Conservation (phyloP, 53 echinoderm and acorn worm genomes). For the Patiria pectinifera region DNA sequence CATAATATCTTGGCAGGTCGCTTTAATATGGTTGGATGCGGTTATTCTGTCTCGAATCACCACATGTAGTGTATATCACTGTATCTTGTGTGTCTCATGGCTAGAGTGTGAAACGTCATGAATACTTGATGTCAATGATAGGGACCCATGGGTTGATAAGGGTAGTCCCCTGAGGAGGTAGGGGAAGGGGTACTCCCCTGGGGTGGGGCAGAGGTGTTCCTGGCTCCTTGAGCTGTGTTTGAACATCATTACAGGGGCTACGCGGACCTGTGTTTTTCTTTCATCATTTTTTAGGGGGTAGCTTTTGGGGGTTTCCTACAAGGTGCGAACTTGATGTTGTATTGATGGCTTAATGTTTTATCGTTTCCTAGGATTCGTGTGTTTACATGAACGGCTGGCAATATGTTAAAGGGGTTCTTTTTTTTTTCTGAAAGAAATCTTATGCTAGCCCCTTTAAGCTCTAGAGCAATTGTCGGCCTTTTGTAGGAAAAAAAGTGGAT, state of each 20-base stretch:
- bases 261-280: conserved; percentile 33
- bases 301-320: background rate
- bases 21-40: background rate
- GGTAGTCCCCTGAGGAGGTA: background rate
- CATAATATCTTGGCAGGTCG: background rate
- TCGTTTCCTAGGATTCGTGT: background rate
- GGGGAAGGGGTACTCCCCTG: background rate
- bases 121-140: conserved; percentile 23
- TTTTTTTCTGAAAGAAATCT: background rate
- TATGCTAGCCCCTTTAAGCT: background rate
- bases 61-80: background rate
- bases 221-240: conserved; percentile 7
- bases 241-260: conserved; percentile 33
- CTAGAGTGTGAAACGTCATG: conserved; percentile 32
- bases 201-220: background rate
- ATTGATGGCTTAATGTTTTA: background rate
- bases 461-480: background rate
- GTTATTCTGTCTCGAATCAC: background rate
- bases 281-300: background rate
- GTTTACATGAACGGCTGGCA: background rate
- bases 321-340: background rate
- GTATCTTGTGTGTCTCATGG: background rate
- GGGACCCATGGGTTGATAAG: background rate
- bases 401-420: background rate
- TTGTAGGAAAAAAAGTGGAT: no score